These are phyloP conservation scores for Apamea anceps DNA, from an alignment of 2,888 invertebrate species.

Conservation along the genomic window DNA sequence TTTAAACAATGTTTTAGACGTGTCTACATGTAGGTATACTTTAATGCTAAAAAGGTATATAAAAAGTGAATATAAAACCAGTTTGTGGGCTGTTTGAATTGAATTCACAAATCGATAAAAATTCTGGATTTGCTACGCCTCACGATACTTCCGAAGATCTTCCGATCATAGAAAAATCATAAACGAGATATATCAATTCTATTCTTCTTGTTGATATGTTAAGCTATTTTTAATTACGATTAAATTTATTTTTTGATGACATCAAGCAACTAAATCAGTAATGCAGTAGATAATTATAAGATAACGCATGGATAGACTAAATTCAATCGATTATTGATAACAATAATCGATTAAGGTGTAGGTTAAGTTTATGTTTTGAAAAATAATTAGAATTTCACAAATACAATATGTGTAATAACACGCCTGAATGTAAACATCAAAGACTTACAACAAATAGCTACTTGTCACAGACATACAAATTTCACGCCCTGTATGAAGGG, in stretches of 20 bases:
- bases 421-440: constrained; percentile 21
- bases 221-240: constrained; percentile 9
- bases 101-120: constrained; percentile 21
- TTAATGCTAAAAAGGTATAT: no score
- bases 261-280: constrained; percentile 49
- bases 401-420: not conserved
- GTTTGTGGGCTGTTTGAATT: not conserved
- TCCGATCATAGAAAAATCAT: not conserved
- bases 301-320: constrained; percentile 18
- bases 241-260: not conserved
- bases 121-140: constrained; percentile 16
- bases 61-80: no score
- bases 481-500: constrained; percentile 25
- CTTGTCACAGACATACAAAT: constrained; percentile 14
- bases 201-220: not conserved
- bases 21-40: no score
- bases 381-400: not conserved
- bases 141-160: not conserved
- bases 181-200: not conserved
- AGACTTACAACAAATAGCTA: constrained; percentile 27
- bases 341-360: not conserved
- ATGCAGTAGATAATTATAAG: constrained; percentile 14
- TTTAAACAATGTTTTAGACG: no score
- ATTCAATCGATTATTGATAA: constrained; percentile 8
- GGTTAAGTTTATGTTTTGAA: not conserved